Evolutionary conservation across 1,140 invertebrate species (phyloP), one percentile per base, ranked within the genome.

Genomic region (Campoletis sonorensis): DNA sequence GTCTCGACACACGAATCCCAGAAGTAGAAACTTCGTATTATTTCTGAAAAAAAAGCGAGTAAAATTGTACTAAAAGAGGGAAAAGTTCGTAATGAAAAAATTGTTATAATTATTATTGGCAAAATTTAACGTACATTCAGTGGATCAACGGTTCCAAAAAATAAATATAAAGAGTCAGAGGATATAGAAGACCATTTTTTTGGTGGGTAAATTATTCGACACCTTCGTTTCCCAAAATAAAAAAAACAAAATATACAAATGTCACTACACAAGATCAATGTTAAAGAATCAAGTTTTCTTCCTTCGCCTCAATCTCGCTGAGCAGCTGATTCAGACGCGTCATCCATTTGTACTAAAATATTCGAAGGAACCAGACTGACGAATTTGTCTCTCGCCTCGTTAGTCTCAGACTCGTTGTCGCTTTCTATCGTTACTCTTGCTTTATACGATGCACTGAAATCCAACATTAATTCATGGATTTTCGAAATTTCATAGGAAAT

Each of bases 351-450:
- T 21, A 91, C 83, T 3, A 92, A 76, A 70, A 89, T 85, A 58
- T 86, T 64, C 67, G 68, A 61, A 1, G 89, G 87, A 77, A 89
- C 85, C 40, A 89, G 75, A 73, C 86, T 91, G 82, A 91, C 91
- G 83, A 93, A 90, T 87, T 84, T 90, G 27, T 85, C 82, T 85
- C 87, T 91, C 1, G 92, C 93, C 81, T 84, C 85, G n/a, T 82
- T 85, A 18, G 88, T 91, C 54, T 89, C 86, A 18, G 77, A 64
- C 79, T 90, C 84, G 81, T 88, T 88, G 8, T 88, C 87, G 61
- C 93, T 92, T 80, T 93, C 93, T 72, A 94, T 89, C 18, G 92
- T 93, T 7, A 94, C 85, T 82, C 92, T 90, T 13, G 90, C 91
- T 88, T 92, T 93, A 72, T 93, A 93, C 80, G 88, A 13, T 2